phyloP scores from a whole-genome alignment of 2,113 vertebrate genomes.

The Neolamprologus sp. region DNA sequence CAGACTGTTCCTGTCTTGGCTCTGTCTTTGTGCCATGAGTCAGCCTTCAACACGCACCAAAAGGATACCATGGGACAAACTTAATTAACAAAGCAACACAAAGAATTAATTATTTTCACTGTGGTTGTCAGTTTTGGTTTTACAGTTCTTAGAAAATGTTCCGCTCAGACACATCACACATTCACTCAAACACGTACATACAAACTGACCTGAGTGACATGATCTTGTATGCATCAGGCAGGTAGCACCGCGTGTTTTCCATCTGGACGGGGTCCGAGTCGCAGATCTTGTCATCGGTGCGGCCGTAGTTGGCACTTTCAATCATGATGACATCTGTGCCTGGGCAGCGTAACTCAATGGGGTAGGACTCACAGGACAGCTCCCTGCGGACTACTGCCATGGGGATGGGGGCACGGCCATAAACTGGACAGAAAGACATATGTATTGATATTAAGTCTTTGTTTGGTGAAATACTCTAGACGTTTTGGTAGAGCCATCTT shows the following conservation, averaged over 20 bases:
- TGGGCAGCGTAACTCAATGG: slow-evolving; percentile 95
- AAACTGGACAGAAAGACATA: slow-evolving; percentile 67
- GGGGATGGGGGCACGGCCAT: slow-evolving; percentile 90
- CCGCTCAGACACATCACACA: background rate
- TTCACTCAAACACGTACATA: background rate
- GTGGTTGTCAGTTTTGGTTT: background rate
- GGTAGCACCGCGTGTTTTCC: slow-evolving; percentile 98
- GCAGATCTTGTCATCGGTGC: slow-evolving; percentile 98
- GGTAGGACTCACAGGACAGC: slow-evolving; percentile 98
- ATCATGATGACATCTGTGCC: slow-evolving; percentile 99
- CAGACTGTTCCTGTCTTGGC: background rate
- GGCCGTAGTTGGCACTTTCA: slow-evolving; percentile 98
- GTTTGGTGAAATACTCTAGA: background rate
- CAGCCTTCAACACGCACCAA: background rate
- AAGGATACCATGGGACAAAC: background rate
- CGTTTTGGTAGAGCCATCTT: background rate
- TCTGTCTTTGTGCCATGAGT: background rate
- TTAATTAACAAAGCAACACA: background rate
- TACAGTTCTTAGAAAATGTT: background rate
- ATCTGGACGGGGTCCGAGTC: slow-evolving; percentile 98
- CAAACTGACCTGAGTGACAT: slow-evolving; percentile 88
- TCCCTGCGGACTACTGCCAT: slow-evolving; percentile 98
- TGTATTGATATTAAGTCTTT: background rate
- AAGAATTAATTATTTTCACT: background rate
- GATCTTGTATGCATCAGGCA: slow-evolving; percentile 99